Conservation (phyloP, 2,888 invertebrate genomes). For the Sinhomidia bicolor region DNA sequence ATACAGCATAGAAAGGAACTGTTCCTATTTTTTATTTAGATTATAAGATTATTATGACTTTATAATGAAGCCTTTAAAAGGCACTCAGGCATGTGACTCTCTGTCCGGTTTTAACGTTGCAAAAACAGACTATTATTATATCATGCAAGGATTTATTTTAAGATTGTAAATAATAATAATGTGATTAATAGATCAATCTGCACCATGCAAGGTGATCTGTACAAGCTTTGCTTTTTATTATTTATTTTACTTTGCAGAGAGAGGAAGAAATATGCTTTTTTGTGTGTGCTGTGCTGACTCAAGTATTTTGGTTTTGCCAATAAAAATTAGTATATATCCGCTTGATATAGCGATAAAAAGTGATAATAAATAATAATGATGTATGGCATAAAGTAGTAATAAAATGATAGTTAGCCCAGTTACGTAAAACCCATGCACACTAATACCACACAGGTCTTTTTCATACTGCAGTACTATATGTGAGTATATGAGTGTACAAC, state of each 20-base stretch:
- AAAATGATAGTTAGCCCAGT: slow-evolving; percentile 59
- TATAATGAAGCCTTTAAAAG: slow-evolving; percentile 55
- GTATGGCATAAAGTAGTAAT: slow-evolving; percentile 21
- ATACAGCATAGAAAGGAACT: background rate
- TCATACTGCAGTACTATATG: background rate
- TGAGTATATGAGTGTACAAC: background rate
- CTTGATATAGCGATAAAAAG: slow-evolving; percentile 44
- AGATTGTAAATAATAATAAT: background rate
- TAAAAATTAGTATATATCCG: slow-evolving; percentile 65
- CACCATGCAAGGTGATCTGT: background rate
- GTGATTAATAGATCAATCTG: background rate
- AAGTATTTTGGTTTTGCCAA: slow-evolving; percentile 38
- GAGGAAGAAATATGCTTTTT: background rate
- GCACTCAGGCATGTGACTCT: slow-evolving; percentile 26
- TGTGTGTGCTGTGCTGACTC: background rate
- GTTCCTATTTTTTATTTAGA: slow-evolving; percentile 38
- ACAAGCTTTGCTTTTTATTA: background rate
- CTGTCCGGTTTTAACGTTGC: background rate
- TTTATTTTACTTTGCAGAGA: background rate
- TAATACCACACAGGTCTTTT: background rate
- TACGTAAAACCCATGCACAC: slow-evolving; percentile 7
- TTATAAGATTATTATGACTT: slow-evolving; percentile 28
- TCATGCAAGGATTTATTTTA: background rate
- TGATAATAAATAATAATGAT: slow-evolving; percentile 41
- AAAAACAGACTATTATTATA: background rate